phyloP scores from a whole-genome alignment of 2,888 invertebrate genomes.

The Dendrolimus houi region DNA sequence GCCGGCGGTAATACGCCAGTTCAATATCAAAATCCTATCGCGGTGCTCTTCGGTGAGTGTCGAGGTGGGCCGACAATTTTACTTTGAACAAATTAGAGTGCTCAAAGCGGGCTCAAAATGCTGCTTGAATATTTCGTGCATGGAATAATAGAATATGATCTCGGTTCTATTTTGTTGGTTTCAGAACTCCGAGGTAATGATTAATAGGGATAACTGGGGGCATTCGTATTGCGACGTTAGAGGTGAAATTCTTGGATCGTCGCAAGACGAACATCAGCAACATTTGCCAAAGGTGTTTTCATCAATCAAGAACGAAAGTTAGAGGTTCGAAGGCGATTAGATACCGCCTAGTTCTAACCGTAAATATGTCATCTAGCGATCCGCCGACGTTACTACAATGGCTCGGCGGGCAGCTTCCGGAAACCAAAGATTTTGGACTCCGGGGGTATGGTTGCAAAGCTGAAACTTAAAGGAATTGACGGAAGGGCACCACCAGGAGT shows the following conservation, averaged over 20 bases:
- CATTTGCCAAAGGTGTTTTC: constrained; percentile 82
- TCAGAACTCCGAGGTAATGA: constrained; percentile 75
- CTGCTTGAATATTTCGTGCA: constrained; percentile 70
- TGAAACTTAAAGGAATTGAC: constrained; percentile 69
- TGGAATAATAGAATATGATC: constrained; percentile 81
- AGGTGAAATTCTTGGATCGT: constrained; percentile 81
- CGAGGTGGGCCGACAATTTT: constrained; percentile 64
- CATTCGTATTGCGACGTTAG: constrained; percentile 79
- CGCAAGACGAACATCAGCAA: constrained; percentile 78
- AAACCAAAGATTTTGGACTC: constrained; percentile 75
- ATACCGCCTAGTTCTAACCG: constrained; percentile 80
- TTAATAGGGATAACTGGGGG: constrained; percentile 79
- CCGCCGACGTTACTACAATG: constrained; percentile 72
- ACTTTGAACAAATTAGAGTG: constrained; percentile 82
- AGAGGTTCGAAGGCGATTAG: constrained; percentile 82
- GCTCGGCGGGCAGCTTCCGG: constrained; percentile 75
- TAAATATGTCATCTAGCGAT: constrained; percentile 81
- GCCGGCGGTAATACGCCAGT: constrained; percentile 32
- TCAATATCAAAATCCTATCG: constrained; percentile 31
- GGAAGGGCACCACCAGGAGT: constrained; percentile 84
- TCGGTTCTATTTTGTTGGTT: constrained; percentile 80
- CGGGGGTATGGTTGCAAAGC: constrained; percentile 7
- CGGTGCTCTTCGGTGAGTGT: constrained; percentile 33
- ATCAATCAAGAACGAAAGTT: constrained; percentile 82
- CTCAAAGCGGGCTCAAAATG: constrained; percentile 74